phyloP scores from a whole-genome alignment of 2,113 vertebrate species.

The Hippocampus abdominalis region DNA sequence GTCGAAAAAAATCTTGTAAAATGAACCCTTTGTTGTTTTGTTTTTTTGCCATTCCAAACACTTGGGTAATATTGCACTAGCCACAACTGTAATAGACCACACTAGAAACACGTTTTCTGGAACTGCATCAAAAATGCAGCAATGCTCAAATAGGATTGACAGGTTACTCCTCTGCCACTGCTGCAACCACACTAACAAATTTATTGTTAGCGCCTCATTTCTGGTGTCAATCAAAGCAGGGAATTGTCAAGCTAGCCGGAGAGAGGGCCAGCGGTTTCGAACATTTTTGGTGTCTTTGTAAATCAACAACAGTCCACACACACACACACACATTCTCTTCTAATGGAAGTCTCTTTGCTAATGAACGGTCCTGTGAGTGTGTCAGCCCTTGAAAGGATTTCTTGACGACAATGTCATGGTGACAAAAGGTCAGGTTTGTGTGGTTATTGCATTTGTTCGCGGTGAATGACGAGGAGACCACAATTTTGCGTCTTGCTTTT shows the following conservation, averaged over 20 bases:
- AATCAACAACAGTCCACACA: background rate
- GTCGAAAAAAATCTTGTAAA: no score
- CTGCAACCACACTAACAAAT: background rate
- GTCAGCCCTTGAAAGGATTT: background rate
- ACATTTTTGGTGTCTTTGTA: background rate
- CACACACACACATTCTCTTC: no score
- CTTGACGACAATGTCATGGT: background rate
- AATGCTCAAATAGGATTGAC: background rate
- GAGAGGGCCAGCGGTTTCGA: background rate
- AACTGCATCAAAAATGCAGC: background rate
- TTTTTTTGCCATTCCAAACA: background rate
- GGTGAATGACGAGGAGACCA: background rate
- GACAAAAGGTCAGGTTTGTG: no score
- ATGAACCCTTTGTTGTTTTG: no score
- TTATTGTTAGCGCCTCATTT: background rate
- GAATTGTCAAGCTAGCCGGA: background rate
- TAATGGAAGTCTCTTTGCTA: background rate
- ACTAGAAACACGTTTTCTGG: background rate
- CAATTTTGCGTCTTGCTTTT: background rate
- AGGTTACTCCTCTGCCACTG: background rate
- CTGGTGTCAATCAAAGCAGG: background rate
- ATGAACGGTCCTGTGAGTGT: background rate
- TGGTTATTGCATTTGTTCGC: no score
- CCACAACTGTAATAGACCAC: no score
- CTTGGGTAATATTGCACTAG: background rate